Evolutionary conservation across 1,140 invertebrate species (phyloP), one percentile per base, ranked within the genome.

Genomic region (Drosophila biarmipes): DNA sequence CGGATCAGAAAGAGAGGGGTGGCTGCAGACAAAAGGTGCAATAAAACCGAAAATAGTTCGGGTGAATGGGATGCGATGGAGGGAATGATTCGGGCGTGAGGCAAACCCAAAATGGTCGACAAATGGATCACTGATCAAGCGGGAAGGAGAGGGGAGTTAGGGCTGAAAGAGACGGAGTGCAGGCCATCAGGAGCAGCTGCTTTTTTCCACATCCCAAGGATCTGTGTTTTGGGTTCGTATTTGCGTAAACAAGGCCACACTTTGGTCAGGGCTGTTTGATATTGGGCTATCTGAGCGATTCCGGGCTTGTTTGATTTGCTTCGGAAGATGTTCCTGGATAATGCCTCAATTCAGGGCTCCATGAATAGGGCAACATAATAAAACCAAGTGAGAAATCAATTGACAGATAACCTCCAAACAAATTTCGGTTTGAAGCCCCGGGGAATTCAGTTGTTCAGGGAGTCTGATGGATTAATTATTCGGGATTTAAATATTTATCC

Each of bases 21-120:
- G 27, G 37, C 34, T 17, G 17, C 19, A 53, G 64, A 86, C 82
- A 87, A 87, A 87, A 87, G 82, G 82, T 87, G 84, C 84, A 89
- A 87, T 86, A 86, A 86, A 87, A 87, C 82, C 82, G n/a, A 61
- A 43, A 66, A 58, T 56, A 61, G 55, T 48, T 35, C 59, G 56
- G 37, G 74, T 80, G 62, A 79, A 79, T 72, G 66, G 66, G 46
- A 72, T 64, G 64, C 67, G 14, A 31, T 49, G 24, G 73, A 81
- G 10, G 27, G 46, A 49, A 29, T 21, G 76, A 82, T 66, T 49
- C 67, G 59, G 84, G 84, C 84, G 84, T 89, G 85, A 84, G 76
- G 54, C 31, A 57, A 77, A 31, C 34, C 34, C 73, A 89, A 89
- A 89, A 89, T 89, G 84, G 84, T 84, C 52, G 66, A 54, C 71